Evolutionary conservation across 2,113 vertebrate genomes (phyloP).

Genomic region (Scomber colias): DNA sequence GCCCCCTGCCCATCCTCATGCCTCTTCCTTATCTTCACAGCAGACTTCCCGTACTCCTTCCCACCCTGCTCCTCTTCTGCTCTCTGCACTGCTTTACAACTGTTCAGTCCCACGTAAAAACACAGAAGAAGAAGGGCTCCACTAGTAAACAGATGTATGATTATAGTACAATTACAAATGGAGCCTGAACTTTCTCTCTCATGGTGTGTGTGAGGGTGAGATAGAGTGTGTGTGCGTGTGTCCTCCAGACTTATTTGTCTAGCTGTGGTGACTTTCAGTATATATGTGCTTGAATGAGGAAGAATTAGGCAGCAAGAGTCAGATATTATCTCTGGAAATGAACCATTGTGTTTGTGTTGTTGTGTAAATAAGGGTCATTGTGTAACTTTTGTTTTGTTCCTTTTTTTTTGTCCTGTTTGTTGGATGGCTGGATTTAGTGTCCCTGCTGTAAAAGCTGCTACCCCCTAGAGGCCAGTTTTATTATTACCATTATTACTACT

Average conservation of each 20-base stretch:
- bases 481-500: neutral
- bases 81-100: conserved; percentile 20
- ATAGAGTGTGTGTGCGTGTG: neutral
- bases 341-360: conserved; percentile 60
- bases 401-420: conserved; percentile 39
- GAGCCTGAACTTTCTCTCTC: neutral
- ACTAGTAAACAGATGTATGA: conserved; percentile 50
- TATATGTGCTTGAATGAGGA: conserved; percentile 43
- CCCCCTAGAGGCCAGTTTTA: conserved; percentile 56
- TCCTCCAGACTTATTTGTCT: conserved; percentile 63
- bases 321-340: conserved; percentile 68
- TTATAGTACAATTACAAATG: conserved; percentile 3
- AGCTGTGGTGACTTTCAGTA: conserved; percentile 42
- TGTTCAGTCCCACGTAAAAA: conserved; percentile 22
- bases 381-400: conserved; percentile 54
- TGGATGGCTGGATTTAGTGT: conserved; percentile 33
- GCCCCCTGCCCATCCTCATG: conserved; percentile 39
- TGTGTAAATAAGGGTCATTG: conserved; percentile 61
- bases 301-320: conserved; percentile 40
- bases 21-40: conserved; percentile 73
- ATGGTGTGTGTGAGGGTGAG: conserved; percentile 5
- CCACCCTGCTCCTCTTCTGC: conserved; percentile 28
- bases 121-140: conserved; percentile 31
- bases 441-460: conserved; percentile 7
- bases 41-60: conserved; percentile 76